Conservation (phyloP, 2,797 vertebrate genomes). For the Petrocephalus sullivani region DNA sequence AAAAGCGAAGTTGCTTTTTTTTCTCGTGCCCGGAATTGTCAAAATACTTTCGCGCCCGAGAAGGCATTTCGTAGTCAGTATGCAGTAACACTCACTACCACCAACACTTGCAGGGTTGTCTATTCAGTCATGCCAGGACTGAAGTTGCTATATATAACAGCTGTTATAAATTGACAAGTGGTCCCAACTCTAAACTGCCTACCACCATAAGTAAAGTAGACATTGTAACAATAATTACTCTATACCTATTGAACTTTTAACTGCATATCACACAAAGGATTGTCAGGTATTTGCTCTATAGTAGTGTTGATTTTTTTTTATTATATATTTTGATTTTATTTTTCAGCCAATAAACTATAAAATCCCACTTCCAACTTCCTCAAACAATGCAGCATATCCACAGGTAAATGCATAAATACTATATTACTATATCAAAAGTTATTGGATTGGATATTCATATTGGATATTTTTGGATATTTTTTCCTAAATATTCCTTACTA, state of each 20-base stretch:
- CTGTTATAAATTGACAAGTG: neutral
- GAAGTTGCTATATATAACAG: neutral
- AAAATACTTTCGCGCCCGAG: neutral
- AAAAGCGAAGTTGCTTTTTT: neutral
- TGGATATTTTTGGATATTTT: too few relatives aligned
- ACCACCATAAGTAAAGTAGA: neutral
- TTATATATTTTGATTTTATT: neutral
- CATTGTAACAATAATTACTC: neutral
- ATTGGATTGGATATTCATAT: too few relatives aligned
- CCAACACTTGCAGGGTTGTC: neutral
- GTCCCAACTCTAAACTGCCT: neutral
- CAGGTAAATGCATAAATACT: constrained; percentile 17
- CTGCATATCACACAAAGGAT: neutral
- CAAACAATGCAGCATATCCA: neutral
- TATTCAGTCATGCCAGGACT: neutral
- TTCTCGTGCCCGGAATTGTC: neutral
- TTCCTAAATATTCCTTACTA: neutral
- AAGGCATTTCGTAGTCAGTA: neutral
- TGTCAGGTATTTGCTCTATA: neutral
- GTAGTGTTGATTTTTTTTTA: neutral
- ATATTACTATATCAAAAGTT: neutral
- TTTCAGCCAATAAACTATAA: constrained; percentile 28
- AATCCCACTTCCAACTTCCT: constrained; percentile 17
- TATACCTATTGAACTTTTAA: neutral
- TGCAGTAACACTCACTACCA: neutral